Base-by-base conservation (phyloP, 2,113 vertebrate genomes). In the Planiliza haematocheilus region DNA sequence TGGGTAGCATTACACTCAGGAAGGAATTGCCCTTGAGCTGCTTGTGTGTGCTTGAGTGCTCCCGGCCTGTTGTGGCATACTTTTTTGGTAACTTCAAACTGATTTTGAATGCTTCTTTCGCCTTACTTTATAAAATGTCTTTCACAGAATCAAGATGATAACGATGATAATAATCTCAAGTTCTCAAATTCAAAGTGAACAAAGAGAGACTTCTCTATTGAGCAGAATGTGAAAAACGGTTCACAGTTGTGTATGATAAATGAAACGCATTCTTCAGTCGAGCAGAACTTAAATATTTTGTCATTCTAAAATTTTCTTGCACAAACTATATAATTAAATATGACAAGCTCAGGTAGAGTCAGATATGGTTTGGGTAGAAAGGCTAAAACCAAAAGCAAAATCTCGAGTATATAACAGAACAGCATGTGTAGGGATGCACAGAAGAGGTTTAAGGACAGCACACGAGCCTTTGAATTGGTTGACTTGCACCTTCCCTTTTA, bases 401-500 rank as follows among this genome's bases (percentile, higher is more conserved):
- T 30, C 24, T 30, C 24, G 5, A 30, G 24, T 30, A 30, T 30
- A 5, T 30, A 30, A 5, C 24, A 30, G 24, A 3, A 5, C 24
- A 30, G 5, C 24, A 30, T 30, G 38, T 37, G 46, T 50, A 11
- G 10, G 4, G 11, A 20, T 60, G 16, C 11, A 21, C 16, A 14
- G 11, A 16, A 10, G n/a, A 34, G 36, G 11, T 46, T 58, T 63
- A 2, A 51, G 34, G 52, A 46, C 16, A 62, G 55, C 52, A 64
- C 30, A n/a, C 7, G 2, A 18, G 21, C 7, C 30, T 37, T 13
- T 39, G 9, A 63, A 48, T 34, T n/a, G n/a, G 37, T 58, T 5
- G n/a, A n/a, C n/a, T 70, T 7, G 5, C 14, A 50, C 2, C 12
- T 17, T 20, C 7, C 7, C 8, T 2, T 45, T 30, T 4, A 14